Conservation (phyloP, 2,113 vertebrate genomes). For the Hemibagrus wyckioides region DNA sequence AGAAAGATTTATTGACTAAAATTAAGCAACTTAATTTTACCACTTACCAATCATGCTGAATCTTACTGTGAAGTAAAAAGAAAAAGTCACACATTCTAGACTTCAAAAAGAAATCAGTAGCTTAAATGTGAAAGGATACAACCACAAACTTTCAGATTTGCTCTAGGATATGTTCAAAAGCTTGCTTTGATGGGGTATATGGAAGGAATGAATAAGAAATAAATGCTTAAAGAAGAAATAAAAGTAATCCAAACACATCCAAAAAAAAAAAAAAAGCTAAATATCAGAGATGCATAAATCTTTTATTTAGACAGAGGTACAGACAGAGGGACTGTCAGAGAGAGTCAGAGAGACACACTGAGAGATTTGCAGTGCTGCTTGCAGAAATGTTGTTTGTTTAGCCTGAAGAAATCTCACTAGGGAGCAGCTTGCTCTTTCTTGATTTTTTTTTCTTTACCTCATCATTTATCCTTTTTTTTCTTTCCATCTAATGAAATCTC, state of each 20-base stretch:
- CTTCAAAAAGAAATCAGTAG: conserved; percentile 47
- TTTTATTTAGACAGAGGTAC: background rate
- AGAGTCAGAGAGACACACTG: background rate
- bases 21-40: background rate
- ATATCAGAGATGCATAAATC: conserved; percentile 22
- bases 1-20: background rate
- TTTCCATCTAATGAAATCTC: background rate
- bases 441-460: background rate
- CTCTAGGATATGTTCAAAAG: conserved; percentile 65
- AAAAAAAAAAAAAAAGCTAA: conserved; percentile 58
- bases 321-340: background rate
- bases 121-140: conserved; percentile 60
- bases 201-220: conserved; percentile 14
- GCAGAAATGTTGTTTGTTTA: conserved; percentile 22
- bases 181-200: conserved; percentile 62
- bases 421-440: background rate
- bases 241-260: conserved; percentile 64
- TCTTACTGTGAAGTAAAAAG: background rate
- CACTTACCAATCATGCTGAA: background rate
- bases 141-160: conserved; percentile 71
- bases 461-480: background rate
- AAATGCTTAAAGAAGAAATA: background rate
- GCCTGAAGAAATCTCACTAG: conserved; percentile 5
- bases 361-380: background rate
- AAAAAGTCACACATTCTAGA: background rate